Percentiles rank a stretch among this genome's conserved stretches.
phyloP scores from a whole-genome alignment of 2,113 vertebrate species.

The Ia io region DNA sequence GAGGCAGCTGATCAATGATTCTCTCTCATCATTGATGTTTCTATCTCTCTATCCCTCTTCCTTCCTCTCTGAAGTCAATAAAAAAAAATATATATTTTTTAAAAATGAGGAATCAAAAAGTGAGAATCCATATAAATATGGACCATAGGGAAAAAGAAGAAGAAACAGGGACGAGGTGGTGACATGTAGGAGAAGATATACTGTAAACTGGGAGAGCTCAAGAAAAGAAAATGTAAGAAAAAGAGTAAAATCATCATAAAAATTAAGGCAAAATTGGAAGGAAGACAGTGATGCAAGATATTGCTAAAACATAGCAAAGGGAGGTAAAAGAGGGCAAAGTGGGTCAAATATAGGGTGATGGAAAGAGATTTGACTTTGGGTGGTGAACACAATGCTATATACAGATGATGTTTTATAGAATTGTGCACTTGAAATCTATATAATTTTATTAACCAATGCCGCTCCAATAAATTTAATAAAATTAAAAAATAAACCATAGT shows the following conservation, averaged over 20 bases:
- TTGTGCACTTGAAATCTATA: not conserved
- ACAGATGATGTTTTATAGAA: not conserved
- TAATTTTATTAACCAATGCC: not conserved
- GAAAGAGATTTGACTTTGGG: not conserved
- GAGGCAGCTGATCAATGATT: too few species aligned
- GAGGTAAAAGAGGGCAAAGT: not conserved
- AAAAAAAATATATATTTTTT: too few species aligned
- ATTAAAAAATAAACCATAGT: not conserved
- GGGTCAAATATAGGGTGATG: not conserved
- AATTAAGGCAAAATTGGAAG: not conserved
- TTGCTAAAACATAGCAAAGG: not conserved
- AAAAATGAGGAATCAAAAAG: not conserved
- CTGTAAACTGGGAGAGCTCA: not conserved
- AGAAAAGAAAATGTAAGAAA: not conserved
- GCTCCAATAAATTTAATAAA: not conserved
- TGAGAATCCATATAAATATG: not conserved
- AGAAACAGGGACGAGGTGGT: not conserved
- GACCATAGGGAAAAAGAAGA: not conserved
- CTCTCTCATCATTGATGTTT: too few species aligned
- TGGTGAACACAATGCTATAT: not conserved
- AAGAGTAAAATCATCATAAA: not conserved
- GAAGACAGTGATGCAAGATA: not conserved
- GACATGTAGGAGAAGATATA: not conserved
- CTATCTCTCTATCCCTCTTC: too few species aligned
- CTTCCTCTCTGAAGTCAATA: too few species aligned